phyloP scores from a whole-genome alignment of 2,113 vertebrate species.

The Lophius piscatorius region DNA sequence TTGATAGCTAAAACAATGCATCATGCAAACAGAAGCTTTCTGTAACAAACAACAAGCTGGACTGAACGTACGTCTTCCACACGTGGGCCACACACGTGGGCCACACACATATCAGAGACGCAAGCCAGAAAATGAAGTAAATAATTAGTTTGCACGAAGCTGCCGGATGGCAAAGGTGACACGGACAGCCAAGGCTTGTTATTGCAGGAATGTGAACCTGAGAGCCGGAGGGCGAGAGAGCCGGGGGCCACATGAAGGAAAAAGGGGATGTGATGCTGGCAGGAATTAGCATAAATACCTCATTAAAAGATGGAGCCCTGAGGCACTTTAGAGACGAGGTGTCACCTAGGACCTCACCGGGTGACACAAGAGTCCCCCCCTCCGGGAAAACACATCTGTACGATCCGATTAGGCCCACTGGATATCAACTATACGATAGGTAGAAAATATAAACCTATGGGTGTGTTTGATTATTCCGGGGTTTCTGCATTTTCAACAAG shows the following conservation, averaged over 20 bases:
- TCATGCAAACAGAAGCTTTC: too few relatives aligned
- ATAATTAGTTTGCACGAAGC: conserved; percentile 44
- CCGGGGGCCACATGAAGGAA: background rate
- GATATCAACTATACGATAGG: too few relatives aligned
- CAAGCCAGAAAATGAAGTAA: conserved; percentile 12
- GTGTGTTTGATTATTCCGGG: too few relatives aligned
- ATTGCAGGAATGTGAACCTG: conserved; percentile 7
- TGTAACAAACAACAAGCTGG: background rate
- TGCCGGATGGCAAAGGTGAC: conserved; percentile 34
- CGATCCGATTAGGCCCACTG: too few relatives aligned
- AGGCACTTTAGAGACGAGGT: conserved; percentile 29
- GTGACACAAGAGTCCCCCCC: too few relatives aligned
- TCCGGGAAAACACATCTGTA: too few relatives aligned
- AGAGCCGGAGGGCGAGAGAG: conserved; percentile 6
- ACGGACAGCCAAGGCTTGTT: conserved; percentile 21
- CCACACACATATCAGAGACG: conserved; percentile 9
- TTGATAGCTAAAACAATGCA: too few relatives aligned
- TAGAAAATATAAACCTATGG: too few relatives aligned
- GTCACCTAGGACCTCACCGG: too few relatives aligned
- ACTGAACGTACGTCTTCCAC: background rate
- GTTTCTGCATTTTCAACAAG: too few relatives aligned
- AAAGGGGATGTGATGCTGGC: conserved; percentile 23
- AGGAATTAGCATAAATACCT: conserved; percentile 43
- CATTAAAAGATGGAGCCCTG: conserved; percentile 11
- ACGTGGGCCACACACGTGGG: too few relatives aligned